A percentile compares a stretch with the other conserved stretches of the same genome.
Evolutionary conservation across 2,113 vertebrate species (phyloP).

Genomic region (Rattus rattus): DNA sequence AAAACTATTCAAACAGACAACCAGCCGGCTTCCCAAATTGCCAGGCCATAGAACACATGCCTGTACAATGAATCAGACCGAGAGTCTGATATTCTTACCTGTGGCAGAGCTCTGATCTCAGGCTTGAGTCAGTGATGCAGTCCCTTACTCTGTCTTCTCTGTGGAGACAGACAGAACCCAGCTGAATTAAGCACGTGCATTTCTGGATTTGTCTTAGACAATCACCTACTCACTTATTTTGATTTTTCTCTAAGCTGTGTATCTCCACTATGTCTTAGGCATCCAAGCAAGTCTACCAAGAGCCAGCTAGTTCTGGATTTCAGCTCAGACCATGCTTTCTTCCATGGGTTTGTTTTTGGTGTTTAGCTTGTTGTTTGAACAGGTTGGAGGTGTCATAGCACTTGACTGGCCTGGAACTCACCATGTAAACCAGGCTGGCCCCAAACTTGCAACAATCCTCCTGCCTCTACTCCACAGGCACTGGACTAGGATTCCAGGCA

Average conservation of each 20-base stretch:
- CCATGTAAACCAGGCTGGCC: neutral
- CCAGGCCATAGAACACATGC: neutral
- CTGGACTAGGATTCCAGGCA: neutral
- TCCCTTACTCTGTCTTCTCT: constrained; percentile 72
- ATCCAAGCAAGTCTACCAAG: constrained; percentile 42
- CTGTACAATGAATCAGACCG: neutral
- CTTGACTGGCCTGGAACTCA: neutral
- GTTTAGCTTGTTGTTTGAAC: neutral
- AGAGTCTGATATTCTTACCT: constrained; percentile 68
- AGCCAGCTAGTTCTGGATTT: neutral
- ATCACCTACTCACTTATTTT: neutral
- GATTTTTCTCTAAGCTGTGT: neutral
- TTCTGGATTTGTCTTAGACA: constrained; percentile 46
- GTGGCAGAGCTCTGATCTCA: constrained; percentile 63
- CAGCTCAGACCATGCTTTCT: constrained; percentile 31
- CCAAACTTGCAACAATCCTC: neutral
- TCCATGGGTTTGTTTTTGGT: neutral
- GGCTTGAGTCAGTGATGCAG: constrained; percentile 62
- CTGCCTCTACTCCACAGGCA: neutral
- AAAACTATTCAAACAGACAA: neutral
- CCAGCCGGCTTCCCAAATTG: neutral
- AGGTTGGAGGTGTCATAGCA: neutral
- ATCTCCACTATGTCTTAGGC: neutral
- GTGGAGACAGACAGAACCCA: constrained; percentile 34
- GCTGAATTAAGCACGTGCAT: neutral